These are phyloP conservation scores for Protobothrops mucrosquamatus DNA, from an alignment of 2,113 vertebrate species.

Conservation along the genomic window DNA sequence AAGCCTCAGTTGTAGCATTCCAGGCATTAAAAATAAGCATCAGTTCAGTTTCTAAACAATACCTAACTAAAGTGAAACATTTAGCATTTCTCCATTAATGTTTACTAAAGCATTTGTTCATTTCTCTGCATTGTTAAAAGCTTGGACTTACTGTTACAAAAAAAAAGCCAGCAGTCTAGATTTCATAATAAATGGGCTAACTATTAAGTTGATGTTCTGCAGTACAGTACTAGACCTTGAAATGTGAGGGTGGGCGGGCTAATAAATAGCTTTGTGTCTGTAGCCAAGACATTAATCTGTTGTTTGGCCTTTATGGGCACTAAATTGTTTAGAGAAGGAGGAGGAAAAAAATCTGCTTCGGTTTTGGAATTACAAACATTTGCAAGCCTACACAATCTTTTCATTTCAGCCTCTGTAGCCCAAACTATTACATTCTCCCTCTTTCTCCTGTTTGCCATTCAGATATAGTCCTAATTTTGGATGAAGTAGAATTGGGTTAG, in stretches of 20 bases:
- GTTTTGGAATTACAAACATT: not conserved
- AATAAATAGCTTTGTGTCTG: constrained; percentile 24
- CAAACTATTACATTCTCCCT: not conserved
- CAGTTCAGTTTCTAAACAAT: not conserved
- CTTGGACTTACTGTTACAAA: not conserved
- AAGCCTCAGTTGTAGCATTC: not conserved
- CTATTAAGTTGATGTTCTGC: not conserved
- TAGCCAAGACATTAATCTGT: constrained; percentile 12
- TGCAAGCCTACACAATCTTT: accelerated
- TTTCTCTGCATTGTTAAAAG: not conserved
- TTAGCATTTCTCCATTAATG: not conserved
- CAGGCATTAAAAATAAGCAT: not conserved
- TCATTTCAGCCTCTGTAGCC: not conserved
- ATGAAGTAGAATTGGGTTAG: not conserved
- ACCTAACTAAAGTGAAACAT: not conserved
- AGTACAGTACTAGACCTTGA: not conserved
- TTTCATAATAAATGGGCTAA: not conserved
- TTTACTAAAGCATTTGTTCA: not conserved
- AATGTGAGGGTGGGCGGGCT: accelerated
- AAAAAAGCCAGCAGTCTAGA: not conserved
- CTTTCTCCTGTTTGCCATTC: not conserved
- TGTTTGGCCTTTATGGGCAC: constrained; percentile 1
- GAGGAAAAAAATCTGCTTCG: not conserved
- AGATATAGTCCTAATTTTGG: not conserved
- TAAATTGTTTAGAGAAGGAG: constrained; percentile 16